Evolutionary conservation across 2,888 invertebrate species (phyloP).

Genomic region (Aethes cnicana): DNA sequence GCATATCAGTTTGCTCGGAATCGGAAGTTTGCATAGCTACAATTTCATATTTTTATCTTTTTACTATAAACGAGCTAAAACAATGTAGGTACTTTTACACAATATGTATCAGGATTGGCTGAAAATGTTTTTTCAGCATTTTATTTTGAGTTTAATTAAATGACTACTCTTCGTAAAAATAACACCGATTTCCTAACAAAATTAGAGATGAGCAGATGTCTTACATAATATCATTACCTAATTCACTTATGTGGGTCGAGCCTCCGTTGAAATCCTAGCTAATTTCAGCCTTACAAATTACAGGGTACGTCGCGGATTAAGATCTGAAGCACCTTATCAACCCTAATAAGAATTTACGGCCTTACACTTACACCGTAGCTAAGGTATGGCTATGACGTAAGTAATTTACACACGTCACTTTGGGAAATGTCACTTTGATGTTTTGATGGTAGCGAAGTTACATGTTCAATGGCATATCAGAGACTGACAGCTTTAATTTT

Average conservation of each 20-base stretch:
- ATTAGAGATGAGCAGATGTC: slow-evolving; percentile 12
- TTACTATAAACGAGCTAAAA: no score
- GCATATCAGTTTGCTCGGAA: no score
- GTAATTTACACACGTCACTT: slow-evolving; percentile 18
- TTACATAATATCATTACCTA: slow-evolving; percentile 25
- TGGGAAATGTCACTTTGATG: slow-evolving; percentile 17
- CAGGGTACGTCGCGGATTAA: slow-evolving; percentile 25
- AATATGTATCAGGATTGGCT: no score
- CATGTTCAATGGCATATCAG: background rate
- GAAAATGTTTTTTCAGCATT: no score
- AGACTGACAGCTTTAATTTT: background rate
- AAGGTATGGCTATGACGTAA: slow-evolving; percentile 5
- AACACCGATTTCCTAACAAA: slow-evolving; percentile 4
- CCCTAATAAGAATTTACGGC: slow-evolving; percentile 30
- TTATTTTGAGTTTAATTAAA: no score
- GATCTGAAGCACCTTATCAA: slow-evolving; percentile 29
- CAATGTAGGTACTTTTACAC: no score
- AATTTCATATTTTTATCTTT: no score
- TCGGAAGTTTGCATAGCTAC: no score
- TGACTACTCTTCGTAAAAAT: background rate
- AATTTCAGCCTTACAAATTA: slow-evolving; percentile 30
- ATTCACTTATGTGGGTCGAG: slow-evolving; percentile 15
- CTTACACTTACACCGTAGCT: background rate
- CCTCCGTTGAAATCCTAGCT: slow-evolving; percentile 18
- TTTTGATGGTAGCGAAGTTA: slow-evolving; percentile 1